phyloP scores from a whole-genome alignment of 1,140 invertebrate genomes.

The Palaemon carinicauda region DNA sequence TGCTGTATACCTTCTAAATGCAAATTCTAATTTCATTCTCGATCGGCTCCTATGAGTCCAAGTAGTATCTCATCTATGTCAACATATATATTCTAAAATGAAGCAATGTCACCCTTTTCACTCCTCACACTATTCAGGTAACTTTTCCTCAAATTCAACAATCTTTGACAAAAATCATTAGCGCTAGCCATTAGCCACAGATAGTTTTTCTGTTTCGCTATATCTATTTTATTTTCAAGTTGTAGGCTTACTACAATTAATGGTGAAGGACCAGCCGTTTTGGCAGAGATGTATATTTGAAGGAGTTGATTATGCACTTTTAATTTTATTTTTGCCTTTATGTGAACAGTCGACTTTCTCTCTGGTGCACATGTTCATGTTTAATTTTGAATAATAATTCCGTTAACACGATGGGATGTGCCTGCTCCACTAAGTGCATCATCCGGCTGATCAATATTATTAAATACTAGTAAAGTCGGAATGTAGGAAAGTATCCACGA shows the following conservation, averaged over 20 bases:
- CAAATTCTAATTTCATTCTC: slow-evolving; percentile 4
- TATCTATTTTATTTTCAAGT: too few species aligned
- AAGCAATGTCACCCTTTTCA: not conserved
- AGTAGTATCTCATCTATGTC: slow-evolving; percentile 30
- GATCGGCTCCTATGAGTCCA: not conserved
- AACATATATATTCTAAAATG: slow-evolving; percentile 27
- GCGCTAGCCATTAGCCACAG: not conserved
- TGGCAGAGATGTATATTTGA: not conserved
- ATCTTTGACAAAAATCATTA: not conserved
- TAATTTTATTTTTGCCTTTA: not conserved
- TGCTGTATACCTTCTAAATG: not conserved
- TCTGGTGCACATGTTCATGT: not conserved
- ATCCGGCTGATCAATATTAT: slow-evolving; percentile 25
- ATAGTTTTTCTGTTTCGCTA: too few species aligned
- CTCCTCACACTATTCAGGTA: too few species aligned
- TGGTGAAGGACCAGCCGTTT: not conserved
- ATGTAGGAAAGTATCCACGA: too few species aligned
- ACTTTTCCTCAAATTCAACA: not conserved
- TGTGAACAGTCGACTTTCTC: not conserved
- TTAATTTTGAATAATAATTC: too few species aligned
- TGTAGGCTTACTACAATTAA: not conserved
- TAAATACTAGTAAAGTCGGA: not conserved
- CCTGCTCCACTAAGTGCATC: too few species aligned
- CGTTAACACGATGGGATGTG: too few species aligned
- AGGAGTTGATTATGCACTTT: not conserved